These are phyloP conservation scores for Manis crassicaudata DNA, from an alignment of 2,797 vertebrate species.

Conservation along the genomic window DNA sequence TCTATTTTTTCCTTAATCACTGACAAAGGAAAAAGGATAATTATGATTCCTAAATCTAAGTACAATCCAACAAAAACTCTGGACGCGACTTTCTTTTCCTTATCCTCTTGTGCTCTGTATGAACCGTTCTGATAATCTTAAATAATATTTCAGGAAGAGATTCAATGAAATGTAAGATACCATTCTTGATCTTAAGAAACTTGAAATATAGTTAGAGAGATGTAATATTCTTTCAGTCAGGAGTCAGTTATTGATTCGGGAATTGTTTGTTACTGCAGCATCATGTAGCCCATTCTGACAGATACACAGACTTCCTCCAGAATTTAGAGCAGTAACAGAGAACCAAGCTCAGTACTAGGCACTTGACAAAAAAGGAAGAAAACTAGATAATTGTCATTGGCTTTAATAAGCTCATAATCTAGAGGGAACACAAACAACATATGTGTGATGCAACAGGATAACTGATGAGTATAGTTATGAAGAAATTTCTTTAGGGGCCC, in stretches of 20 bases:
- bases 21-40: neutral
- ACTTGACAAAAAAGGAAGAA: neutral
- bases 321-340: too few relatives aligned
- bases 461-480: neutral
- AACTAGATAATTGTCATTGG: neutral
- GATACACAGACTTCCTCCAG: too few relatives aligned
- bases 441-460: neutral
- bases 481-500: neutral
- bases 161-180: neutral
- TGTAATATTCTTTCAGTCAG: neutral
- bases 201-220: neutral
- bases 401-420: neutral
- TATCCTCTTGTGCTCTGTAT: neutral
- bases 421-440: neutral
- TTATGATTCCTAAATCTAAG: neutral
- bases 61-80: neutral
- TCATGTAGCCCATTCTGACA: too few relatives aligned
- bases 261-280: neutral
- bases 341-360: neutral
- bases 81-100: neutral
- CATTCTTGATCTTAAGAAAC: neutral
- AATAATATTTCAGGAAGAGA: neutral
- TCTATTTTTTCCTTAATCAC: neutral
- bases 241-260: neutral
- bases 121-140: neutral